Percentiles rank a stretch among this genome's conserved stretches.
These are phyloP conservation scores for Hydrophis major DNA, from an alignment of 2,797 vertebrate species.

Conservation along the genomic window DNA sequence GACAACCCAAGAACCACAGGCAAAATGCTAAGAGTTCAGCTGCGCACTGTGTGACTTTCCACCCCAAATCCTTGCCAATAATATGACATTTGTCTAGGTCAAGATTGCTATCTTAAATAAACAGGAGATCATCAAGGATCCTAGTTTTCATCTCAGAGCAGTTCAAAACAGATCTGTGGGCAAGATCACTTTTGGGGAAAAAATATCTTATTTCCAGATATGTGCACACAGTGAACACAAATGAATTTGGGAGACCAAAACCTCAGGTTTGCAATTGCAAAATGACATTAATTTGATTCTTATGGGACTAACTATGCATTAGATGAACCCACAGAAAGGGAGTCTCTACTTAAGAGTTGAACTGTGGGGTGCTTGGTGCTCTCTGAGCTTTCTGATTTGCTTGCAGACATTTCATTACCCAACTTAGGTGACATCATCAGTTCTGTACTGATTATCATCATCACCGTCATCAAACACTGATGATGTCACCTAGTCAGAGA, in stretches of 20 bases:
- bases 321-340: neutral
- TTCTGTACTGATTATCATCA: too few relatives aligned
- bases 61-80: conserved; percentile 49
- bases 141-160: conserved; percentile 40
- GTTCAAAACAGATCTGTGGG: conserved; percentile 41
- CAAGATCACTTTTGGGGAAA: conserved; percentile 37
- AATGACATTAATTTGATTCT: conserved; percentile 47
- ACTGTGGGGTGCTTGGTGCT: too few relatives aligned
- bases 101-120: conserved; percentile 56
- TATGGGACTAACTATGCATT: conserved; percentile 48
- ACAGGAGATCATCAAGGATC: conserved; percentile 50
- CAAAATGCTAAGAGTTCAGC: conserved; percentile 31
- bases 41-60: conserved; percentile 56
- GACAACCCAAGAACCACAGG: conserved; percentile 49
- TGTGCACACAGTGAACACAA: neutral
- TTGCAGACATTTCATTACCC: too few relatives aligned
- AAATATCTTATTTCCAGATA: conserved; percentile 37
- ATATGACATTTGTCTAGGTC: conserved; percentile 56
- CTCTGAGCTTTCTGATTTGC: too few relatives aligned
- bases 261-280: conserved; percentile 22
- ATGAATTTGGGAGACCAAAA: conserved; percentile 15
- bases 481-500: too few relatives aligned
- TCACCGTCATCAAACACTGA: too few relatives aligned
- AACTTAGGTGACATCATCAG: too few relatives aligned
- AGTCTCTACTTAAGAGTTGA: too few relatives aligned